Evolutionary conservation across 2,888 invertebrate species (phyloP).

Genomic region (Crocallis elinguaria): DNA sequence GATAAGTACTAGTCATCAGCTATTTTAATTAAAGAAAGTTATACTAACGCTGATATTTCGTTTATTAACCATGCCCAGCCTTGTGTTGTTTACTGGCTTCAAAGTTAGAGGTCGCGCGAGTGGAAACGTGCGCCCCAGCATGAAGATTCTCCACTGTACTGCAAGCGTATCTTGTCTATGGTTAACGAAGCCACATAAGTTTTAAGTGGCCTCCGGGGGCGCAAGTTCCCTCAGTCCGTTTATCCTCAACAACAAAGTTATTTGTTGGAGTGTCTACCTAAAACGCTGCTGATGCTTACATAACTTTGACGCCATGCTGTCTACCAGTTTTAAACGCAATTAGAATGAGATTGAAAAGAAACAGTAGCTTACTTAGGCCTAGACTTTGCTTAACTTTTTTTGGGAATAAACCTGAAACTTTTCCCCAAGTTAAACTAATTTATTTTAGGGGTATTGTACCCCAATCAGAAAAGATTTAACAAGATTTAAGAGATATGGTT

Average conservation of each 20-base stretch:
- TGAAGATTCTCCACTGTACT: slow-evolving; percentile 15
- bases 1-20: too few species aligned
- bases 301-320: slow-evolving; percentile 54
- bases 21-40: too few species aligned
- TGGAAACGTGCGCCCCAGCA: neutral
- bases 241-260: slow-evolving; percentile 78
- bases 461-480: neutral
- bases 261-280: slow-evolving; percentile 71
- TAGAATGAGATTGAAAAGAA: slow-evolving; percentile 13
- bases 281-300: slow-evolving; percentile 65
- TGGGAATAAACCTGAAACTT: neutral
- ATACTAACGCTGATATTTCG: too few species aligned
- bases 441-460: neutral
- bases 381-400: neutral
- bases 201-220: slow-evolving; percentile 79
- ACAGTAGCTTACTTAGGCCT: neutral
- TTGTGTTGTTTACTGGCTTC: too few species aligned
- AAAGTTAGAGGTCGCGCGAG: too few species aligned
- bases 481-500: too few species aligned
- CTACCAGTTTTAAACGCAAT: slow-evolving; percentile 30
- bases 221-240: slow-evolving; percentile 72
- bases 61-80: too few species aligned
- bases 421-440: neutral
- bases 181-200: slow-evolving; percentile 81
- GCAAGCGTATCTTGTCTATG: slow-evolving; percentile 49